Evolutionary conservation across 2,888 invertebrate genomes (phyloP), one percentile per base, ranked within the genome.

Genomic region (Zhuqinia jingwanae): DNA sequence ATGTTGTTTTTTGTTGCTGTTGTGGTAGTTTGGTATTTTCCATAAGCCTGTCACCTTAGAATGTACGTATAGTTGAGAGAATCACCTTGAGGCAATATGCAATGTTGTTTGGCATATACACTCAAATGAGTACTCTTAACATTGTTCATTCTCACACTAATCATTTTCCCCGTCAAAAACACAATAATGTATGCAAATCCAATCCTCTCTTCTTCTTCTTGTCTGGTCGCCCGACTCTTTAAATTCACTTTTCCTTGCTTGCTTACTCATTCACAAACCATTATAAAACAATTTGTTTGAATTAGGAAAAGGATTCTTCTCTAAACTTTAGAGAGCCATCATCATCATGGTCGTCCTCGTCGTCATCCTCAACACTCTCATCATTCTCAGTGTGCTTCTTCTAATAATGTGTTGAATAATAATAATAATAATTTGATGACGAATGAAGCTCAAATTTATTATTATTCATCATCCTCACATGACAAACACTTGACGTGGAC

Each of bases 221-320:
- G 65, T 65, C 65, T 11, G 6, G 17, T 42, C 11, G 20, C 42
- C 42, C 65, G 2, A 60, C 36, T 78, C 30, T 25, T 56, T 22
- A 53, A 22, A 36, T 36, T 60, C 36, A 42, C 53, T 30, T 42
- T 22, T 42, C 1, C 15, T 20, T 42, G 73, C 83, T 65, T 65
- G 68, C 84, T 58, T 53, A 65, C 65, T 76, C 84, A 77, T 84
- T 84, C 68, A 56, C 20, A 68, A 22, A 25, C 68, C 77, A 84
- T 84, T 84, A 84, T 84, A 84, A 77, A 84, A 77, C 68, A 65
- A 84, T 84, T 84, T 84, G 84, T 84, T 76, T 77, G 56, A 84
- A 84, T 84, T 77, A 77, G 76, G 68, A 73, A 47, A 65, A 47
- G 73, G 56, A 73, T 73, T 36, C 81, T 73, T 73, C 58, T 73